Evolutionary conservation across 2,797 vertebrate species (phyloP).

Genomic region (Gadopsis bispinosus): DNA sequence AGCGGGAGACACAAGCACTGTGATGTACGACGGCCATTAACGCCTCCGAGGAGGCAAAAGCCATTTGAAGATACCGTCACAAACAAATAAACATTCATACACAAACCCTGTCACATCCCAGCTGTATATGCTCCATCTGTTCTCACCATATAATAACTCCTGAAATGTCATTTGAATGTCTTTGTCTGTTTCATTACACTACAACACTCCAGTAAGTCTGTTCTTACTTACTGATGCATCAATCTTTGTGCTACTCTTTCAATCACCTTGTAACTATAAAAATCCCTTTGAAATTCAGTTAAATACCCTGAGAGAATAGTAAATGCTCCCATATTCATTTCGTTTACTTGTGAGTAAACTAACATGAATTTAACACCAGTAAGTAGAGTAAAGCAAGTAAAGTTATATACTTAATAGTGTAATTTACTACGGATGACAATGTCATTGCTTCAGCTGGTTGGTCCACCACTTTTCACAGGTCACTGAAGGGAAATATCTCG

Average conservation of each 20-base stretch:
- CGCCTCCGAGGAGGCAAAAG: slow-evolving; percentile 63
- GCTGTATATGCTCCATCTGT: slow-evolving; percentile 51
- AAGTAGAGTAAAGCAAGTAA: background rate
- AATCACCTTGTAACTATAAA: slow-evolving; percentile 32
- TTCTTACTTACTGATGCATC: slow-evolving; percentile 51
- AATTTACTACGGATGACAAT: background rate
- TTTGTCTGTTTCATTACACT: slow-evolving; percentile 43
- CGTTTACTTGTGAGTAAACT: slow-evolving; percentile 4
- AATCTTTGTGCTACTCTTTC: slow-evolving; percentile 30
- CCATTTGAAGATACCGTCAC: slow-evolving; percentile 69
- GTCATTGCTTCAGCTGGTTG: background rate
- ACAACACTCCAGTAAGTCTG: slow-evolving; percentile 32
- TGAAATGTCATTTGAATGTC: slow-evolving; percentile 51
- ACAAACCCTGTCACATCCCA: slow-evolving; percentile 37
- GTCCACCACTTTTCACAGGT: slow-evolving; percentile 1
- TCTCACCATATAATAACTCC: slow-evolving; percentile 34
- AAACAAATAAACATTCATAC: slow-evolving; percentile 60
- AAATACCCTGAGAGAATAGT: slow-evolving; percentile 20
- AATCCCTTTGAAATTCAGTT: slow-evolving; percentile 25
- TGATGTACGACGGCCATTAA: slow-evolving; percentile 82
- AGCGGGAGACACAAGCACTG: slow-evolving; percentile 54
- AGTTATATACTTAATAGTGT: background rate
- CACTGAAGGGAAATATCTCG: background rate
- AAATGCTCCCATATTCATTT: slow-evolving; percentile 4
- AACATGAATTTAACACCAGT: background rate